Percentiles rank a stretch among this genome's conserved stretches.
These are phyloP conservation scores for Montipora capitata DNA, from an alignment of 92 coral and sea anemone species.

Conservation along the genomic window DNA sequence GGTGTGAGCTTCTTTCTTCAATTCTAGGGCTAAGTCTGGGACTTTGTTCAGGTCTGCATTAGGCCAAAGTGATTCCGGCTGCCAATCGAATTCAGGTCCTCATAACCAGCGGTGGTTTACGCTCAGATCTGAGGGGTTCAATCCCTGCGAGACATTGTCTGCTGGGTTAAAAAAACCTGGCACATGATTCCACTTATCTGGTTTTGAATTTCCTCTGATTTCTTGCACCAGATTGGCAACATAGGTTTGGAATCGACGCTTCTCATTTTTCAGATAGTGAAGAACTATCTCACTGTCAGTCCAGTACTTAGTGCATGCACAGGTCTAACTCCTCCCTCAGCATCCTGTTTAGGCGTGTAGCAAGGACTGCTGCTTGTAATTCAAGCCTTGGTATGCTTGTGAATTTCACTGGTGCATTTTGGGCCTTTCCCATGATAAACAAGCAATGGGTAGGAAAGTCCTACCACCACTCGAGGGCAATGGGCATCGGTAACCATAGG, in stretches of 20 bases:
- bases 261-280: constrained; percentile 59
- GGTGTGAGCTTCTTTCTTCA: constrained; percentile 31
- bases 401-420: constrained; percentile 66
- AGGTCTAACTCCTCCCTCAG: constrained; percentile 42
- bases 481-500: constrained; percentile 48
- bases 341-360: constrained; percentile 64
- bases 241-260: constrained; percentile 69
- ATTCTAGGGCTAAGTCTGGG: constrained; percentile 41
- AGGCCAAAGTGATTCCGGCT: constrained; percentile 54
- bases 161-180: constrained; percentile 61
- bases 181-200: not conserved
- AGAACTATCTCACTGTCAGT: constrained; percentile 37
- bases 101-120: constrained; percentile 56
- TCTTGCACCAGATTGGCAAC: constrained; percentile 65
- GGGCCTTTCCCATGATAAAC: constrained; percentile 55
- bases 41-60: constrained; percentile 26
- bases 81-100: constrained; percentile 64
- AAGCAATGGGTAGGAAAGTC: constrained; percentile 45
- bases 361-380: constrained; percentile 75
- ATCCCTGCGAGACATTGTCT: constrained; percentile 62
- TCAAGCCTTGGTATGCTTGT: constrained; percentile 78
- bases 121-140: constrained; percentile 50
- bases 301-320: constrained; percentile 14
- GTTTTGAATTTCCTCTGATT: not conserved
- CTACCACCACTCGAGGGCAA: constrained; percentile 61